A percentile compares a stretch with the other conserved stretches of the same genome.
Evolutionary conservation across 2,888 invertebrate species (phyloP).

Genomic region (Acronicta aceris): DNA sequence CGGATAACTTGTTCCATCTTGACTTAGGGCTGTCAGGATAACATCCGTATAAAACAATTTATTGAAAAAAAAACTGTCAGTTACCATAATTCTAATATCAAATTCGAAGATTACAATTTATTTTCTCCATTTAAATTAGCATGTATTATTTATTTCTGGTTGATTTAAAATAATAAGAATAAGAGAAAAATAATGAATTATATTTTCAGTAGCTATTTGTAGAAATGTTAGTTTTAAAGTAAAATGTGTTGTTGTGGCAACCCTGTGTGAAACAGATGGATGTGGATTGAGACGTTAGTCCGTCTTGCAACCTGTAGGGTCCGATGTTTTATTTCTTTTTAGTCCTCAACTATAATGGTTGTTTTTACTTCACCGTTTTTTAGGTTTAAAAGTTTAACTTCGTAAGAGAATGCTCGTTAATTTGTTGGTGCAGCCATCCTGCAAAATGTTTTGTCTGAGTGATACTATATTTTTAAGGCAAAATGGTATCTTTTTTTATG

Average conservation of each 20-base stretch:
- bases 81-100: neutral
- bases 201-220: no score
- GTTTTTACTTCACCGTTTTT: slow-evolving; percentile 64
- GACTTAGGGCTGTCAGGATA: slow-evolving; percentile 48
- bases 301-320: slow-evolving; percentile 73
- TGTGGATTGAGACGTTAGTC: slow-evolving; percentile 78
- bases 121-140: neutral
- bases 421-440: slow-evolving; percentile 41
- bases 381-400: slow-evolving; percentile 57
- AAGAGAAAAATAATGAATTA: no score
- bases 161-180: no score
- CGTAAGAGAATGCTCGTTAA: slow-evolving; percentile 55
- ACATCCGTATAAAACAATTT: slow-evolving; percentile 8
- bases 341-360: slow-evolving; percentile 68
- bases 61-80: neutral
- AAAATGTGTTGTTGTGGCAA: slow-evolving; percentile 35
- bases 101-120: neutral
- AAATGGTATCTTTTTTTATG: no score
- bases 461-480: no score
- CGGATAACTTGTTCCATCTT: slow-evolving; percentile 69
- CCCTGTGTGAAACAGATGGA: slow-evolving; percentile 61
- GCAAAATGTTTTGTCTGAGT: slow-evolving; percentile 4
- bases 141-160: neutral
- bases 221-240: neutral
- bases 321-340: slow-evolving; percentile 71